These are phyloP conservation scores for Labeo calbasu DNA, from an alignment of 2,797 vertebrate species.

Conservation along the genomic window DNA sequence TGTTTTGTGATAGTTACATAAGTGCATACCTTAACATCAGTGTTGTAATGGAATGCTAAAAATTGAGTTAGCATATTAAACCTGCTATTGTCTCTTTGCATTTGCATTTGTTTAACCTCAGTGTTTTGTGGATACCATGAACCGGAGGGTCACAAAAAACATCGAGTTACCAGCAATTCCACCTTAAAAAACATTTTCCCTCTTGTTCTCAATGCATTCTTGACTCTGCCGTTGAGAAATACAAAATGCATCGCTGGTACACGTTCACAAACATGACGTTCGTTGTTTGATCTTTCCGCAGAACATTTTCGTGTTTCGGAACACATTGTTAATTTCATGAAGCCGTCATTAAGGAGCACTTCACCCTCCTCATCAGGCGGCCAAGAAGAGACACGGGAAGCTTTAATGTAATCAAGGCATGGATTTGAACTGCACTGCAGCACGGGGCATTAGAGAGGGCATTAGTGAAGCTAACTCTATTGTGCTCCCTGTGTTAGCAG, in stretches of 20 bases:
- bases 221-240: not conserved
- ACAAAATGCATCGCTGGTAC: not conserved
- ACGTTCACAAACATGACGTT: constrained; percentile 8
- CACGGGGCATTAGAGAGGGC: constrained; percentile 48
- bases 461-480: constrained; percentile 55
- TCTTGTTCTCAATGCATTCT: not conserved
- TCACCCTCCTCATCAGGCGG: constrained; percentile 55
- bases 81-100: constrained; percentile 55
- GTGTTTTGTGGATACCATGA: not conserved
- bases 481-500: constrained; percentile 55
- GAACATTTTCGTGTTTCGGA: constrained; percentile 38
- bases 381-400: constrained; percentile 52
- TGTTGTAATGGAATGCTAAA: constrained; percentile 16
- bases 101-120: constrained; percentile 58
- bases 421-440: constrained; percentile 42
- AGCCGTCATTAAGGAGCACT: constrained; percentile 56
- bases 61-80: constrained; percentile 39
- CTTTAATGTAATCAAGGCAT: constrained; percentile 57
- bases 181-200: not conserved
- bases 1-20: not conserved
- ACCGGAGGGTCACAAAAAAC: not conserved
- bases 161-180: not conserved
- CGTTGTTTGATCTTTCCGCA: constrained; percentile 4
- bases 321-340: constrained; percentile 58
- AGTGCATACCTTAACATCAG: not conserved